Conservation (phyloP, 2,888 invertebrate species). For the Rhagium mordax region DNA sequence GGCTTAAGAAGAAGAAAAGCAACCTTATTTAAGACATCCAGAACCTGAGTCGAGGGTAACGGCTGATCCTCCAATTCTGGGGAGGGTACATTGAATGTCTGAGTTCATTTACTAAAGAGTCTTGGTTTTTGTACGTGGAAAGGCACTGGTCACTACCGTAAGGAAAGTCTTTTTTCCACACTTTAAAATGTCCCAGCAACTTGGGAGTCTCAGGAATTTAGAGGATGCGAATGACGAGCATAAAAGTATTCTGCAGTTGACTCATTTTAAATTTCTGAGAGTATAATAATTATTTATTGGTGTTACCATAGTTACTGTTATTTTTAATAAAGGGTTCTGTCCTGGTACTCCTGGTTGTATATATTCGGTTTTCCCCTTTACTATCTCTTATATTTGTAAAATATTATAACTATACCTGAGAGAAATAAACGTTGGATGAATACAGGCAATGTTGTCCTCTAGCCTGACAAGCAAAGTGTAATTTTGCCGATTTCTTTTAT, state of each 20-base stretch:
- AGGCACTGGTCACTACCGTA: conserved; percentile 93
- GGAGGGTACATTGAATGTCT: conserved; percentile 84
- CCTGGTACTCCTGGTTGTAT: no score
- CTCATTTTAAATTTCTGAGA: neutral
- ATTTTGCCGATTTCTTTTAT: conserved; percentile 88
- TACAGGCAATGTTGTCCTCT: conserved; percentile 90
- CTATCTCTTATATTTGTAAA: no score
- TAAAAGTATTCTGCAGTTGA: conserved; percentile 47
- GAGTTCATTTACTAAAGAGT: conserved; percentile 87
- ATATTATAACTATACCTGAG: conserved; percentile 82
- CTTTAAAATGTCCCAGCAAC: conserved; percentile 95
- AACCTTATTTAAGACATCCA: conserved; percentile 83
- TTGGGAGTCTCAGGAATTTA: conserved; percentile 86
- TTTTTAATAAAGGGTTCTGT: no score
- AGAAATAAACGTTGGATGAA: conserved; percentile 94
- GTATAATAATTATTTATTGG: no score
- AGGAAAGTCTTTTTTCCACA: conserved; percentile 91
- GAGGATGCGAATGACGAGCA: conserved; percentile 79
- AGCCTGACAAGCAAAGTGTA: conserved; percentile 92
- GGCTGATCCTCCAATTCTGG: conserved; percentile 67
- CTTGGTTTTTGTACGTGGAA: conserved; percentile 93
- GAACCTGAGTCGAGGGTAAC: conserved; percentile 72
- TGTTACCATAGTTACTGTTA: no score
- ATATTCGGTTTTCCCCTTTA: no score
- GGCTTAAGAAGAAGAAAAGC: conserved; percentile 95